phyloP scores from a whole-genome alignment of 2,888 invertebrate species.

The Patella caerulea region DNA sequence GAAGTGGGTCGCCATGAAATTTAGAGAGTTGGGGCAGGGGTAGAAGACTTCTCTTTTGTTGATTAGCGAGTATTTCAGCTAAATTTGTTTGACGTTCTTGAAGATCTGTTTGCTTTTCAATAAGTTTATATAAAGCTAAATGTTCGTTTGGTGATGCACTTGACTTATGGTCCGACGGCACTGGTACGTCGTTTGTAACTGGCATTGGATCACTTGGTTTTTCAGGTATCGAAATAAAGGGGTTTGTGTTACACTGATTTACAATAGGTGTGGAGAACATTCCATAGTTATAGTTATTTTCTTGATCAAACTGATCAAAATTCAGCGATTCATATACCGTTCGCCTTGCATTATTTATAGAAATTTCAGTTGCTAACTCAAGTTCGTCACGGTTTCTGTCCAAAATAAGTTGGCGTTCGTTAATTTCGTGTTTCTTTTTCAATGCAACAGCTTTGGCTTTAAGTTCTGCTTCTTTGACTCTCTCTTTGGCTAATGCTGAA shows the following conservation, averaged over 20 bases:
- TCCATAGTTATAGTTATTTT: background rate
- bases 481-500: background rate
- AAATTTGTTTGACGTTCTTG: background rate
- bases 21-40: background rate
- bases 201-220: background rate
- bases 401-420: background rate
- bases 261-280: background rate
- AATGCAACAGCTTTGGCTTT: background rate
- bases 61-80: background rate
- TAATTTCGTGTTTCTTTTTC: background rate
- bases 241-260: background rate
- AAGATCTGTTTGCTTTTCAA: background rate
- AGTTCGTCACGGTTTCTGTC: background rate
- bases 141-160: background rate
- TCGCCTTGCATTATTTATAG: background rate
- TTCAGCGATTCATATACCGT: background rate
- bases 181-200: too few species aligned
- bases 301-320: too few species aligned
- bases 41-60: conserved; percentile 1
- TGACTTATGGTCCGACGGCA: too few species aligned
- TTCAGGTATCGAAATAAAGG: background rate
- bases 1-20: too few species aligned
- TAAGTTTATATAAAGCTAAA: background rate
- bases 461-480: background rate
- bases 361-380: background rate